Percentiles rank a stretch among this genome's conserved stretches.
phyloP scores from a whole-genome alignment of 2,797 vertebrate genomes.

The Crenichthys baileyi region DNA sequence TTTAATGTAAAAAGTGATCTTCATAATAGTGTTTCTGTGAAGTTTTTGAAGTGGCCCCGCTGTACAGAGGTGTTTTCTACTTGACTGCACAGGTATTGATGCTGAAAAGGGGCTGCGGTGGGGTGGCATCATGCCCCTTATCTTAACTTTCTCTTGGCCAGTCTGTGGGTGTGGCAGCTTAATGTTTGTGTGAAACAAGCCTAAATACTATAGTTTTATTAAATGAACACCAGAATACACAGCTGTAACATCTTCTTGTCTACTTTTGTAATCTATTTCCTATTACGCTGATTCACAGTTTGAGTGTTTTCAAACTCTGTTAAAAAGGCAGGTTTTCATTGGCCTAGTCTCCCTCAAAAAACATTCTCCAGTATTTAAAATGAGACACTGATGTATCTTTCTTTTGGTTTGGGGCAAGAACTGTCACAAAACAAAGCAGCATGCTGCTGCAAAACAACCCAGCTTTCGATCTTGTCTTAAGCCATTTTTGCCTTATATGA shows the following conservation, averaged over 20 bases:
- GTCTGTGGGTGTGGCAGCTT: slow-evolving; percentile 69
- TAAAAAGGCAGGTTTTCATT: slow-evolving; percentile 58
- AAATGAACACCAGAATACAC: slow-evolving; percentile 21
- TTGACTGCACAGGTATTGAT: slow-evolving; percentile 61
- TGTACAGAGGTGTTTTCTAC: slow-evolving; percentile 75
- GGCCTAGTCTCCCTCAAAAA: slow-evolving; percentile 42
- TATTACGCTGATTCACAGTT: slow-evolving; percentile 46
- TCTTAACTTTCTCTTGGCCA: slow-evolving; percentile 52
- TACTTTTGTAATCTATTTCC: slow-evolving; percentile 74
- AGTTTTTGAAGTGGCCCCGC: slow-evolving; percentile 72
- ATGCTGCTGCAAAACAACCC: slow-evolving; percentile 35
- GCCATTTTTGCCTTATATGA: slow-evolving; percentile 80
- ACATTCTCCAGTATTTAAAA: slow-evolving; percentile 21
- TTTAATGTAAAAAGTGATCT: slow-evolving; percentile 75
- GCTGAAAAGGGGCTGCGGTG: slow-evolving; percentile 41
- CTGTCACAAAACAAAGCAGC: slow-evolving; percentile 40
- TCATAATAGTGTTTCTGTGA: slow-evolving; percentile 74
- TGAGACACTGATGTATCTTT: slow-evolving; percentile 5
- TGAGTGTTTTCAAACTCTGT: slow-evolving; percentile 57
- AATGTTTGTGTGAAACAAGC: slow-evolving; percentile 66
- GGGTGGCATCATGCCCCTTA: slow-evolving; percentile 28
- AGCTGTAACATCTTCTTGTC: slow-evolving; percentile 53
- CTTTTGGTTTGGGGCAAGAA: slow-evolving; percentile 43
- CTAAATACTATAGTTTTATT: slow-evolving; percentile 40
- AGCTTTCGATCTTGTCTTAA: slow-evolving; percentile 74